Base-by-base conservation (phyloP, 2,797 vertebrate genomes). In the Schizopygopsis malacanthus region DNA sequence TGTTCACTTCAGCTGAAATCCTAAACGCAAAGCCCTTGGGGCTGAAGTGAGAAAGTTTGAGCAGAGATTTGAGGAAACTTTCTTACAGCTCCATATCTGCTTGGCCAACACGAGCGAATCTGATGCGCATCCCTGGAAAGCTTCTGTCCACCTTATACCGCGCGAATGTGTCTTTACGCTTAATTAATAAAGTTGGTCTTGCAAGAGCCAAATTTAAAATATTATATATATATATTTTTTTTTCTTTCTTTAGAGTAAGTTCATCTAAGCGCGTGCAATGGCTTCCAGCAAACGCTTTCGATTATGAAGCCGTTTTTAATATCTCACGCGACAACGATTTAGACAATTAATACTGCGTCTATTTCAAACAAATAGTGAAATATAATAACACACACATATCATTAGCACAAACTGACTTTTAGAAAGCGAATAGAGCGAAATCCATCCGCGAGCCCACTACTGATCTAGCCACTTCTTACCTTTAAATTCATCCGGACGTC, bases 391-490 rank as follows among this genome's bases (percentile, higher is more conserved):
- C 91, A 89, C 93, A 93, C 90, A 91, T 92, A 92, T 90, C 88
- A 92, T 82, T 87, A 93, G 92, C 92, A 93, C 93, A 94, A 94
- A 95, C 95, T 85, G 90, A 92, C 85, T 86, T 82, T 70, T 33
- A 87, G 90, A 94, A 90, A 90, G 93, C 91, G 92, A 93, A 89
- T 88, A 92, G 86, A 78, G 89, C 91, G 89, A 86, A 84, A 90
- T 56, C 71, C 77, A 43, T 73, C 82, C 82, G 83, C 73, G 80
- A 86, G 88, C 54, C 77, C 84, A 77, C 78, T 88, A 88, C 90
- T 85, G 93, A 95, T 92, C 95, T 94, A 93, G 94, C 92, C 96
- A 95, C 95, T 96, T 95, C 96, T 97, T 96, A 97, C 97, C 97
- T 97, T 96, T 91, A 94, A 94, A 93, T 92, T 91, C 92, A 94